Conservation (phyloP, 2,888 invertebrate genomes). For the Tiliacea aurago region DNA sequence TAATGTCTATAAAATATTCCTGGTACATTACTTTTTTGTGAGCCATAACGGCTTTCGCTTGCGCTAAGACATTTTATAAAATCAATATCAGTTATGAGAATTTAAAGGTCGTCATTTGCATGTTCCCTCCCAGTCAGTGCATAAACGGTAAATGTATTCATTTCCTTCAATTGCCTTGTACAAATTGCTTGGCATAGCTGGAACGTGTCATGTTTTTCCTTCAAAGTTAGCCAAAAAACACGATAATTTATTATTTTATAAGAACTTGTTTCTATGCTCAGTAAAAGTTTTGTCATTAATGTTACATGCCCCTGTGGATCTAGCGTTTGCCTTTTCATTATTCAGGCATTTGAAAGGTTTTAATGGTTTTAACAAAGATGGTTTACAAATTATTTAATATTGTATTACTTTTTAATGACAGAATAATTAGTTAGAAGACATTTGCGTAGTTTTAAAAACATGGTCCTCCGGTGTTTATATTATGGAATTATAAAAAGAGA, state of each 20-base stretch:
- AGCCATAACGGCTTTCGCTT: slow-evolving; percentile 8
- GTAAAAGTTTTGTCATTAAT: slow-evolving; percentile 42
- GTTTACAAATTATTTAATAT: not conserved
- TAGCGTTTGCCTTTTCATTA: slow-evolving; percentile 16
- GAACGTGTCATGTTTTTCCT: slow-evolving; percentile 23
- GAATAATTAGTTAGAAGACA: not conserved
- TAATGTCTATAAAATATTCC: not conserved
- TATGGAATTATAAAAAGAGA: not conserved
- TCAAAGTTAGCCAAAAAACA: slow-evolving; percentile 14
- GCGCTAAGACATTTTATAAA: slow-evolving; percentile 4
- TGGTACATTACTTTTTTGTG: not conserved
- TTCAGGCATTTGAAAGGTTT: slow-evolving; percentile 25
- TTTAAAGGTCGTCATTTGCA: slow-evolving; percentile 49
- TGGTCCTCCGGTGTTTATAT: not conserved
- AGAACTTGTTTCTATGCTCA: not conserved
- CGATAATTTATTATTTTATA: slow-evolving; percentile 3
- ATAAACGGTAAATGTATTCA: slow-evolving; percentile 34
- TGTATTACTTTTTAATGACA: not conserved
- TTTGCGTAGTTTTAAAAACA: not conserved
- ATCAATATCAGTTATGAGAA: slow-evolving; percentile 35
- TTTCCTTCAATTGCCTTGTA: slow-evolving; percentile 42
- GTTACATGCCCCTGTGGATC: slow-evolving; percentile 1
- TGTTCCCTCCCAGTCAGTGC: slow-evolving; percentile 27
- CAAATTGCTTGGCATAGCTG: slow-evolving; percentile 43
- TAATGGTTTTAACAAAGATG: not conserved